Percentiles rank a stretch among this genome's conserved stretches.
Conservation (phyloP, 2,797 vertebrate genomes). For the Xerus rutilus region DNA sequence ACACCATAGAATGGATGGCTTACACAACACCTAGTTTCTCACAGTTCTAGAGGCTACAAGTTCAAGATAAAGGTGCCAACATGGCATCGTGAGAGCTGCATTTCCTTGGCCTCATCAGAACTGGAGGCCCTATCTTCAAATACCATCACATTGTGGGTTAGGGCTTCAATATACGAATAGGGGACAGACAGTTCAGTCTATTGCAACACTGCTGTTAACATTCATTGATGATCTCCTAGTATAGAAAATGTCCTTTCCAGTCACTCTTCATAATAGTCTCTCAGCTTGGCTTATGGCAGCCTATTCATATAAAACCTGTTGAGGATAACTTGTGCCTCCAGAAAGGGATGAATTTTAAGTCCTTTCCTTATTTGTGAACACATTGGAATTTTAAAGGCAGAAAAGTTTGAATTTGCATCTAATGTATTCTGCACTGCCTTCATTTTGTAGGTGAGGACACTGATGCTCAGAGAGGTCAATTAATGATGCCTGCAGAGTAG, state of each 20-base stretch:
- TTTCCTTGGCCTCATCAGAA: not conserved
- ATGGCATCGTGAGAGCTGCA: not conserved
- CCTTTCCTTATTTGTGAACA: not conserved
- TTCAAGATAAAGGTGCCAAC: not conserved
- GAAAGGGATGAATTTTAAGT: not conserved
- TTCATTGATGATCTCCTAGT: not conserved
- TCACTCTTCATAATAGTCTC: not conserved
- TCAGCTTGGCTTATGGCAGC: not conserved
- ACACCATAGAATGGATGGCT: not conserved
- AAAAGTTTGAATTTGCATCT: not conserved
- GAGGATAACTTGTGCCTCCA: not conserved
- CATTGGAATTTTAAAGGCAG: not conserved
- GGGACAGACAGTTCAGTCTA: not conserved
- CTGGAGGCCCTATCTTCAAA: not conserved
- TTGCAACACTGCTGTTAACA: not conserved
- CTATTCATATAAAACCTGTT: not conserved
- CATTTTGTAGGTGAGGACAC: not conserved
- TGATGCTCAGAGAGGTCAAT: not conserved
- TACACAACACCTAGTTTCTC: not conserved
- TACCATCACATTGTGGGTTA: not conserved
- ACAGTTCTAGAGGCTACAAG: not conserved
- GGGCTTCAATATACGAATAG: not conserved
- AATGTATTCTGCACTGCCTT: accelerated
- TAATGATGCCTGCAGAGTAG: not conserved
- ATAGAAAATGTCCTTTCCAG: not conserved